Percentiles rank a stretch among this genome's conserved stretches.
Conservation (phyloP, 2,888 invertebrate species). For the Ophion slaviceki region DNA sequence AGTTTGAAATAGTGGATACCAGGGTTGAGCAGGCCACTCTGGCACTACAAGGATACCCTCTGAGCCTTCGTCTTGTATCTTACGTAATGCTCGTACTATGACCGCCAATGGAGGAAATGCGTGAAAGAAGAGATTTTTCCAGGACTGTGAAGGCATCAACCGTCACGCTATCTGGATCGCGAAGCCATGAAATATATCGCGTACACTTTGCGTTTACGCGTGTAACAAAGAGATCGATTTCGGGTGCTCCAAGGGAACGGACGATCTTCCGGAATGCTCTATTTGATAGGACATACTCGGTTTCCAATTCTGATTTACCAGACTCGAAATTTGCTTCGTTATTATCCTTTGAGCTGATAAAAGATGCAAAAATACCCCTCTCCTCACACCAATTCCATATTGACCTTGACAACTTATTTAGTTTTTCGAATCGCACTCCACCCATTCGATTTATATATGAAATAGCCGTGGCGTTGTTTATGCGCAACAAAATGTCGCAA, state of each 20-base stretch:
- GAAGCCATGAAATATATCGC: constrained; percentile 1
- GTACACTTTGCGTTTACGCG: neutral
- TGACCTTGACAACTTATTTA: neutral
- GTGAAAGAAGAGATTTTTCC: constrained; percentile 5
- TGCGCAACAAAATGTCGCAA: too few species aligned
- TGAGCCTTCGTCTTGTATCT: too few species aligned
- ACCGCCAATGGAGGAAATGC: constrained; percentile 11
- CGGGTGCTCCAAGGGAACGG: neutral
- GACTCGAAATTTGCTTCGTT: too few species aligned
- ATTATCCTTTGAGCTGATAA: too few species aligned
- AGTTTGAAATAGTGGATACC: neutral
- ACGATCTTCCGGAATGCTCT: neutral
- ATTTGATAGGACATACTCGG: constrained; percentile 11
- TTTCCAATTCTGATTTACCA: constrained; percentile 5
- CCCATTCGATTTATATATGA: too few species aligned
- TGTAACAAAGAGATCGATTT: constrained; percentile 15
- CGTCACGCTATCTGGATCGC: neutral
- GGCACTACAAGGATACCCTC: neutral
- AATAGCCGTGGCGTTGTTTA: too few species aligned
- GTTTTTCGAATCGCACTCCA: too few species aligned
- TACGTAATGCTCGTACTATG: neutral
- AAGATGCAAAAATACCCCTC: neutral
- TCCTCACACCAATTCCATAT: constrained; percentile 36
- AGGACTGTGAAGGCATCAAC: neutral
- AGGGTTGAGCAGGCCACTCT: neutral